Percentiles rank a stretch among this genome's conserved stretches.
Evolutionary conservation across 2,113 vertebrate species (phyloP).

Genomic region (Lates calcarifer): DNA sequence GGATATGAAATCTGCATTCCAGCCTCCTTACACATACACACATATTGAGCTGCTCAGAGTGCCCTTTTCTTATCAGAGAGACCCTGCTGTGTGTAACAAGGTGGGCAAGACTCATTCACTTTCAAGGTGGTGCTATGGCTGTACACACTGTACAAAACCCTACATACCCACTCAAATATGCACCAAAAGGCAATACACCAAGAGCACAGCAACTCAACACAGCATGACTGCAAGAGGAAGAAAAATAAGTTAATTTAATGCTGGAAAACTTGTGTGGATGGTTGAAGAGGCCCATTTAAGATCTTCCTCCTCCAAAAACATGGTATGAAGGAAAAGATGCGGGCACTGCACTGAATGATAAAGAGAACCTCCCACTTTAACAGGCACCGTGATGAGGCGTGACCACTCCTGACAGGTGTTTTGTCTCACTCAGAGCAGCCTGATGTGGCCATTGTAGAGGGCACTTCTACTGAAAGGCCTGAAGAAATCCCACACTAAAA

Average conservation of each 20-base stretch:
- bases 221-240: neutral
- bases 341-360: conserved; percentile 62
- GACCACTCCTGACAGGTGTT: conserved; percentile 78
- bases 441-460: conserved; percentile 64
- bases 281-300: conserved; percentile 48
- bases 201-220: neutral
- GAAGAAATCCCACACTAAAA: conserved; percentile 63
- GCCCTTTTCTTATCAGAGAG: conserved; percentile 48
- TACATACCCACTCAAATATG: neutral
- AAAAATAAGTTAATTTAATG: conserved; percentile 1
- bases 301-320: conserved; percentile 54
- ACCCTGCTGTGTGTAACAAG: conserved; percentile 33
- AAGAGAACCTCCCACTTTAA: conserved; percentile 76
- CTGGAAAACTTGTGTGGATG: conserved; percentile 10
- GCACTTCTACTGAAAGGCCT: conserved; percentile 57
- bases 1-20: conserved; percentile 84
- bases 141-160: neutral
- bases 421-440: conserved; percentile 71
- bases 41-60: neutral
- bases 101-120: conserved; percentile 21
- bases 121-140: conserved; percentile 3
- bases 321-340: conserved; percentile 37
- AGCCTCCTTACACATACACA: conserved; percentile 30
- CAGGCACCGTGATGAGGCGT: conserved; percentile 69
- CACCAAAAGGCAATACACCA: neutral